Percentiles rank a stretch among this genome's conserved stretches.
Conservation (phyloP, 1,140 invertebrate species). For the Spodoptera litura region DNA sequence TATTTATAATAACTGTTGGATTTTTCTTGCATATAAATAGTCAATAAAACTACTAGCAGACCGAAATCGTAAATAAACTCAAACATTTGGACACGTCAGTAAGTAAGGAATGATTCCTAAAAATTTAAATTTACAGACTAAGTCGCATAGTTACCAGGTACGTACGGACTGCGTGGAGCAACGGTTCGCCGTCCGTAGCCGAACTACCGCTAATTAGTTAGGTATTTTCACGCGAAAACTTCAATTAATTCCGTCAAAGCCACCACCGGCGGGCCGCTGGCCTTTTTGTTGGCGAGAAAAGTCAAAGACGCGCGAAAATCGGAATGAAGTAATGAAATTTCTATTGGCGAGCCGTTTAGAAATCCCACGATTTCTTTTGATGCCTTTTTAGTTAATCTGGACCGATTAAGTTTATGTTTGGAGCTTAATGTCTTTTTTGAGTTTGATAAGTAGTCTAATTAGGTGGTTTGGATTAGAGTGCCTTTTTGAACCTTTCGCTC, state of each 20-base stretch:
- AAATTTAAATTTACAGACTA: slow-evolving; percentile 16
- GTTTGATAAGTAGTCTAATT: not conserved
- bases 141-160: slow-evolving; percentile 46
- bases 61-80: too few species aligned
- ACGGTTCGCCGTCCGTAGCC: slow-evolving; percentile 43
- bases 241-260: slow-evolving; percentile 69
- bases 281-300: slow-evolving; percentile 61
- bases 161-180: slow-evolving; percentile 23
- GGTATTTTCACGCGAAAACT: slow-evolving; percentile 69
- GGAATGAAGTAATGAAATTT: slow-evolving; percentile 62
- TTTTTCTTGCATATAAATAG: too few species aligned
- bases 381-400: slow-evolving; percentile 28
- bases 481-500: not conserved
- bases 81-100: not conserved
- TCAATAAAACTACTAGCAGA: too few species aligned
- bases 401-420: slow-evolving; percentile 17
- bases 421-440: not conserved
- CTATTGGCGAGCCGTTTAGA: slow-evolving; percentile 52
- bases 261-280: slow-evolving; percentile 49
- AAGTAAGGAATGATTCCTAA: not conserved
- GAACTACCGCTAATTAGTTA: slow-evolving; percentile 68
- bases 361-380: slow-evolving; percentile 49
- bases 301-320: slow-evolving; percentile 62
- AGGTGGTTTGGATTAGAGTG: not conserved
- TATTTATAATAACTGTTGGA: too few species aligned